Percentiles rank a stretch among this genome's conserved stretches.
These are phyloP conservation scores for Oreochromis tanganicae DNA, from an alignment of 2,113 vertebrate species.

Conservation along the genomic window DNA sequence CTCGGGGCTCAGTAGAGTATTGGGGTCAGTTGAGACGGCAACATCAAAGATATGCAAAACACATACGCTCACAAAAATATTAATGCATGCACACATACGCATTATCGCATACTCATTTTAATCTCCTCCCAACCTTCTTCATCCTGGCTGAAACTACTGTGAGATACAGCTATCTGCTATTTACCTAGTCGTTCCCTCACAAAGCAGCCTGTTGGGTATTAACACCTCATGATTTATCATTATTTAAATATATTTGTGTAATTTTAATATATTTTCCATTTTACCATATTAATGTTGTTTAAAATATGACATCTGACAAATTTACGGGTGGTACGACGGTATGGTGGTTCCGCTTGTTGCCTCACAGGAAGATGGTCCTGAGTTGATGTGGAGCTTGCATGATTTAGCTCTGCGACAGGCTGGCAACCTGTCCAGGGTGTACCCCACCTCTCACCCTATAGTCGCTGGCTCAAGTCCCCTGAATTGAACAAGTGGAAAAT, in stretches of 20 bases:
- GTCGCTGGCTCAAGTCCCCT: neutral
- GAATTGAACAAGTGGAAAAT: neutral
- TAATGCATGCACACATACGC: neutral
- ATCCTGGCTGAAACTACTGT: neutral
- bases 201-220: neutral
- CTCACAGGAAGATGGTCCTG: neutral
- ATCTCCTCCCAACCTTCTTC: neutral
- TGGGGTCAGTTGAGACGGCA: constrained; percentile 8
- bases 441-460: neutral
- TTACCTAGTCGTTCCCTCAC: neutral
- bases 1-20: neutral
- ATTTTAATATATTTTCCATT: neutral
- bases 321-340: neutral
- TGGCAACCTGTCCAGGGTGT: neutral
- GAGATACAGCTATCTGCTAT: neutral
- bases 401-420: neutral
- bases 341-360: neutral
- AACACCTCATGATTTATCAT: neutral
- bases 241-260: neutral
- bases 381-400: neutral
- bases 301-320: neutral
- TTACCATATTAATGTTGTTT: neutral
- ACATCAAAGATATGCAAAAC: constrained; percentile 25
- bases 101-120: neutral
- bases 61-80: neutral